A percentile compares a stretch with the other conserved stretches of the same genome.
Evolutionary conservation across 2,888 invertebrate genomes (phyloP).

Genomic region (Prenolepis imparis): DNA sequence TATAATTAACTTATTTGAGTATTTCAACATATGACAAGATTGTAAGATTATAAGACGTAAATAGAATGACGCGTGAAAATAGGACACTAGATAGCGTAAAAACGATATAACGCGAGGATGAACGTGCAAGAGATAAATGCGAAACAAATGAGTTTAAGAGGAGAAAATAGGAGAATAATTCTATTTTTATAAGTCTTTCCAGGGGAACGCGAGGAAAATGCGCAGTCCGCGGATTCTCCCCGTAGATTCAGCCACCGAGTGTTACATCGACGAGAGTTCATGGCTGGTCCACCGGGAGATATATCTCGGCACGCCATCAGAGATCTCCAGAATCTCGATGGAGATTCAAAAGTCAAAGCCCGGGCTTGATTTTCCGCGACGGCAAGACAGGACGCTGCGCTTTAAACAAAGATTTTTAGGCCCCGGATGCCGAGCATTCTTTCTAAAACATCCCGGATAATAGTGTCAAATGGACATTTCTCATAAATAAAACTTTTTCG

Average conservation of each 20-base stretch:
- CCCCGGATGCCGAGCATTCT: slow-evolving; percentile 31
- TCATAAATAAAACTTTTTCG: slow-evolving; percentile 60
- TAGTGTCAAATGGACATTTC: slow-evolving; percentile 7
- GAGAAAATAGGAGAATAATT: slow-evolving; percentile 19
- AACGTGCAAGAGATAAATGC: background rate
- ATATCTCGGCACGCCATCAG: slow-evolving; percentile 9
- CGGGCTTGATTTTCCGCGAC: slow-evolving; percentile 15
- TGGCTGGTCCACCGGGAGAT: slow-evolving; percentile 19
- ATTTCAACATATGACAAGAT: background rate
- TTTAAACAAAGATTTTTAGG: slow-evolving; percentile 18
- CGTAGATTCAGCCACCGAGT: slow-evolving; percentile 26
- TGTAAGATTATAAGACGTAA: background rate
- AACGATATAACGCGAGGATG: background rate
- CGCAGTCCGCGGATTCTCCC: slow-evolving; percentile 8
- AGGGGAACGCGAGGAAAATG: background rate
- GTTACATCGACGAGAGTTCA: slow-evolving; percentile 36
- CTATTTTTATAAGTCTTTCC: slow-evolving; percentile 11
- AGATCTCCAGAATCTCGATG: slow-evolving; percentile 44
- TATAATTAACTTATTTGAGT: no score
- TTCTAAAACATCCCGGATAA: slow-evolving; percentile 28
- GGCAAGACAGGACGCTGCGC: background rate
- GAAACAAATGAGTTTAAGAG: background rate
- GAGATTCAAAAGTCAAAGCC: slow-evolving; percentile 47
- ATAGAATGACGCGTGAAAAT: background rate
- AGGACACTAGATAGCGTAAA: background rate